Base-by-base conservation (phyloP, 2,888 invertebrate genomes). In the Cylloceria caligata region DNA sequence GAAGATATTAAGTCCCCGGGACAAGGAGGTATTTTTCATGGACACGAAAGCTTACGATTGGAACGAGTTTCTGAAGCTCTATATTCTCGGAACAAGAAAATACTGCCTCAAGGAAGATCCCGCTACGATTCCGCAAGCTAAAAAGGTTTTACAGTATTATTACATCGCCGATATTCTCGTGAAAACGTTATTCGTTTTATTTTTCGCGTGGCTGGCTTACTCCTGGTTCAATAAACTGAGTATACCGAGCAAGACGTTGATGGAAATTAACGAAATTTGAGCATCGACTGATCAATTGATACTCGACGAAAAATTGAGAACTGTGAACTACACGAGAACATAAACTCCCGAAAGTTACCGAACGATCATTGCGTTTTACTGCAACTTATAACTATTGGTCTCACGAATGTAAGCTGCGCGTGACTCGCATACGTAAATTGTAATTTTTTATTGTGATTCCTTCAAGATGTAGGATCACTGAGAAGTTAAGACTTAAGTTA, bases 91-190 rank as follows among this genome's bases (percentile, higher is more conserved):
- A 0, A 96, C 97, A n/a, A 94, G 98, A 16, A 95, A 96, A 86
- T 98, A 95, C 91, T 96, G 97, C 88, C 94, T 98, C 76, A 97
- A 97, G 84, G 98, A 99, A 87, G 96, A 96, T 87, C 95, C 96
- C 0, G 94, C 95, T 9, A 96, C 96, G 0, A 89, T 98, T 24
- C 97, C 97, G 0, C 94, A 95, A 55, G 97, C 97, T 0, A 94
- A 96, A 83, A 94, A 93, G 80, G 93, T 96, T 19, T 92, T 96
- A 0, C 94, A 65, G 0, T 89, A 86, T 39, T 84, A 92, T 2
- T 90, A 89, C 80, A 30, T 88, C 11, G 88, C 88, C 0, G 91
- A 92, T 78, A 21, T 88, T 2, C 24, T 84, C 2, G 69, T 91
- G 3, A 89, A 87, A 75, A 82, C 88, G 24, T 1, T 79, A 0